Percentiles rank a stretch among this genome's conserved stretches.
Conservation (phyloP, 1,140 invertebrate species). For the Psilanteris sp. region DNA sequence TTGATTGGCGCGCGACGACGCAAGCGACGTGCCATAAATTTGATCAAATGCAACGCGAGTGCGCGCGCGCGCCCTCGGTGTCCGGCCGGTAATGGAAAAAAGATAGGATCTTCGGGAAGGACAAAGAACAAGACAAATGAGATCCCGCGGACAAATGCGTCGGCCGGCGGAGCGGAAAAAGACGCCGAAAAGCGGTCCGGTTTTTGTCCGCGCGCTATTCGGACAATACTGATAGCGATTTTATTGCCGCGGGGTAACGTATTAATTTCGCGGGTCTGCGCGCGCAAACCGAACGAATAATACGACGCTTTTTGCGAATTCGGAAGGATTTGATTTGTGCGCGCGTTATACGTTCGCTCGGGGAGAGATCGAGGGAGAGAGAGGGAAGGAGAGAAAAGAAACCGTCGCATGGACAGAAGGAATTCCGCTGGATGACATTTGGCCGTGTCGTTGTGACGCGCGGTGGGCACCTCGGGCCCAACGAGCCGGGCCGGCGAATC, state of each 20-base stretch:
- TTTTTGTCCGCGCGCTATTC: slow-evolving; percentile 21
- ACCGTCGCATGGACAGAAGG: too few species aligned
- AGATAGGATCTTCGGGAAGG: slow-evolving; percentile 39
- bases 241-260: slow-evolving; percentile 15
- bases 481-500: too few species aligned
- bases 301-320: neutral
- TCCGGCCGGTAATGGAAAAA: slow-evolving; percentile 52
- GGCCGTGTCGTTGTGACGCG: too few species aligned
- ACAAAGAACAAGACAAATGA: slow-evolving; percentile 59
- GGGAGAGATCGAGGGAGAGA: too few species aligned
- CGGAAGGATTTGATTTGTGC: slow-evolving; percentile 6
- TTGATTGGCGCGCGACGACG: slow-evolving; percentile 17
- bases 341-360: too few species aligned
- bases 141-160: slow-evolving; percentile 44
- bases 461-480: too few species aligned
- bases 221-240: slow-evolving; percentile 35
- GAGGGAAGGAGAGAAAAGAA: too few species aligned
- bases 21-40: slow-evolving; percentile 36
- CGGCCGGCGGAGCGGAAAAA: slow-evolving; percentile 24
- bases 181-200: slow-evolving; percentile 22
- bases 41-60: slow-evolving; percentile 34
- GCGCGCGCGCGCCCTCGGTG: slow-evolving; percentile 22
- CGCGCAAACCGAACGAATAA: slow-evolving; percentile 1
- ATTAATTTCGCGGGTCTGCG: slow-evolving; percentile 19
- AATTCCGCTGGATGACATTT: too few species aligned